Base-by-base conservation (phyloP, 1,140 invertebrate genomes). In the Trigoniulus corallinus region DNA sequence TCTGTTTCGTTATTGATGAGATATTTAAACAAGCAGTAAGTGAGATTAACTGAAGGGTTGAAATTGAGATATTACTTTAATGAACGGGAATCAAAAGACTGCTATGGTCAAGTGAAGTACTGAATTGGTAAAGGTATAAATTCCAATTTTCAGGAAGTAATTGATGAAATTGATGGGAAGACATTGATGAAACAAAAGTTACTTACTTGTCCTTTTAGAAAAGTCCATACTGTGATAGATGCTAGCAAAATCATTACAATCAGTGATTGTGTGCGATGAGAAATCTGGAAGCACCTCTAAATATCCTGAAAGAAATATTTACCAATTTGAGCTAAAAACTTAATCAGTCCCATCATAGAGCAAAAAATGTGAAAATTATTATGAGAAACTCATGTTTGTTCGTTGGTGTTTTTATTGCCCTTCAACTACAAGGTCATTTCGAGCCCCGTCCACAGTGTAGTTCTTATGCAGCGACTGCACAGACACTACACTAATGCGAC, bases 161-260 rank as follows among this genome's bases (percentile, higher is more conserved):
- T 7, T 34, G 15, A 7, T 7, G 15, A 34, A 34, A 34, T 34
- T 34, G 29, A 34, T 7, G 29, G 15, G 15, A 7, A 7, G 15
- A 7, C 29, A 34, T 34, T 34, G 7, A 34, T 34, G 7, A 34
- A 15, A 7, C 29, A 34, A 34, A 7, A 7, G 29, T 34, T 7
- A 34, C 29, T 34, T 34, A 34, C 29, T 34, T 7, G 7, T 34
- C 15, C 7, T 4, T 44, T 20, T 44, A 20, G 50, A 22, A 40
- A 51, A 51, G 23, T 51, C 50, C 50, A 51, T 51, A 24, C 27
- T 24, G 22, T 51, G 50, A 27, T 51, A 51, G 23, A 51, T 46
- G 23, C 46, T 51, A 15, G 4, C n/a, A 13, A 21, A 7, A 3
- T 48, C 42, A 21, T 51, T 27, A 51, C 29, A 37, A 3, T 24